Evolutionary conservation across 2,797 vertebrate species (phyloP).

Genomic region (Chrosomus eos): DNA sequence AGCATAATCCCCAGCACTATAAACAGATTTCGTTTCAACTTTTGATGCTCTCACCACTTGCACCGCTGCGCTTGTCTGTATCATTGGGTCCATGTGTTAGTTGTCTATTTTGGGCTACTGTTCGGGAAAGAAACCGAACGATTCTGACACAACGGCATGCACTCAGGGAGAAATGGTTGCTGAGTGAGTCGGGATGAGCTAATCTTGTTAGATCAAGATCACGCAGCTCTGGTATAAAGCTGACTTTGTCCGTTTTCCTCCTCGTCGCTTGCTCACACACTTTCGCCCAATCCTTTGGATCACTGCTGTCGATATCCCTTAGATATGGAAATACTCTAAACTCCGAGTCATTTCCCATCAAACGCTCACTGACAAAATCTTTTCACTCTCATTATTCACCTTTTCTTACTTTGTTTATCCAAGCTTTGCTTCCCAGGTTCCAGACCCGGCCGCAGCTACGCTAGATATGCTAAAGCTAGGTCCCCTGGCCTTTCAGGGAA

Average conservation of each 20-base stretch:
- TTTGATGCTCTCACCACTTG: not conserved
- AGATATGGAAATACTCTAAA: constrained; percentile 60
- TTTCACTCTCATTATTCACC: constrained; percentile 60
- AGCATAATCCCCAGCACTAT: not conserved
- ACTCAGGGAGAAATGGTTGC: constrained; percentile 21
- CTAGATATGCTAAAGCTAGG: constrained; percentile 57
- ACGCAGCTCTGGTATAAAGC: constrained; percentile 19
- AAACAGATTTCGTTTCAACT: not conserved
- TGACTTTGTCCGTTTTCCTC: constrained; percentile 3
- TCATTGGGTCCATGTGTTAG: not conserved
- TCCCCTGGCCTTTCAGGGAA: constrained; percentile 55
- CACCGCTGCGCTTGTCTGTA: not conserved
- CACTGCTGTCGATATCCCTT: constrained; percentile 34
- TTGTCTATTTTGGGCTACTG: constrained; percentile 12
- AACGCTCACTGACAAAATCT: constrained; percentile 12
- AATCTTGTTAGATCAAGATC: constrained; percentile 40
- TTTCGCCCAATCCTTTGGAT: constrained; percentile 20
- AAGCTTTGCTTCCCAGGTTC: constrained; percentile 49
- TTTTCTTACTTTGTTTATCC: constrained; percentile 59
- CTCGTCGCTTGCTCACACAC: not conserved
- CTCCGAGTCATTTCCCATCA: constrained; percentile 47
- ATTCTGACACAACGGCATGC: constrained; percentile 21
- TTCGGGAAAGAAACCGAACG: constrained; percentile 15
- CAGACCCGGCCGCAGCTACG: constrained; percentile 33
- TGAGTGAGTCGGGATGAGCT: constrained; percentile 49